Conservation (phyloP, 2,797 vertebrate genomes). For the Mus caroli region DNA sequence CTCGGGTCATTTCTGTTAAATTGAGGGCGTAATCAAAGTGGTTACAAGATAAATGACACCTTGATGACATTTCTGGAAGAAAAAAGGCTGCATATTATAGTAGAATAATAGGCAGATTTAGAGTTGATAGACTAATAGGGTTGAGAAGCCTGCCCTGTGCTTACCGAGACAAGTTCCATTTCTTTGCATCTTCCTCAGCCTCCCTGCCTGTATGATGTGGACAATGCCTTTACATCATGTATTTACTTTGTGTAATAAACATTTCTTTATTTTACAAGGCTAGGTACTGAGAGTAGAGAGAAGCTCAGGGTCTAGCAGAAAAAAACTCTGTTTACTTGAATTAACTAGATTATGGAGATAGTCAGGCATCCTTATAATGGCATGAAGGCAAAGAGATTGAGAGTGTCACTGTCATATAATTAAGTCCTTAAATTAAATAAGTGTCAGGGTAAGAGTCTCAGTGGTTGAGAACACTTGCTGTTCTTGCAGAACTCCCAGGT, state of each 20-base stretch:
- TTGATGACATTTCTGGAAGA: conserved; percentile 15
- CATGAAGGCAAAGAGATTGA: neutral
- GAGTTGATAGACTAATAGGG: neutral
- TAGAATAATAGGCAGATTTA: neutral
- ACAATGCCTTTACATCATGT: neutral
- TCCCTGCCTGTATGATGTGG: conserved; percentile 20
- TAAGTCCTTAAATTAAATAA: neutral
- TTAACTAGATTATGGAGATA: neutral
- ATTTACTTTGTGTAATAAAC: neutral
- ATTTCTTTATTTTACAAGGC: neutral
- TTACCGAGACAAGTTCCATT: neutral
- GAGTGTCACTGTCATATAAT: neutral
- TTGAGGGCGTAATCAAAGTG: neutral
- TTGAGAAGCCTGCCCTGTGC: neutral
- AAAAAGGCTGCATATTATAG: neutral
- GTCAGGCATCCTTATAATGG: neutral
- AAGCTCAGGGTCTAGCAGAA: neutral
- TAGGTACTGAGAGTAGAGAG: neutral
- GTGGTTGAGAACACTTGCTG: neutral
- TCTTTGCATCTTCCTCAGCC: neutral
- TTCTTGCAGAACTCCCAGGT: neutral
- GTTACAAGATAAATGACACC: conserved; percentile 16
- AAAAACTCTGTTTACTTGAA: conserved; percentile 14
- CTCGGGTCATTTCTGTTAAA: conserved; percentile 26
- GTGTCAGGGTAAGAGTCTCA: neutral